These are phyloP conservation scores for Exocentrus adspersus DNA, from an alignment of 2,888 invertebrate species.

Conservation along the genomic window DNA sequence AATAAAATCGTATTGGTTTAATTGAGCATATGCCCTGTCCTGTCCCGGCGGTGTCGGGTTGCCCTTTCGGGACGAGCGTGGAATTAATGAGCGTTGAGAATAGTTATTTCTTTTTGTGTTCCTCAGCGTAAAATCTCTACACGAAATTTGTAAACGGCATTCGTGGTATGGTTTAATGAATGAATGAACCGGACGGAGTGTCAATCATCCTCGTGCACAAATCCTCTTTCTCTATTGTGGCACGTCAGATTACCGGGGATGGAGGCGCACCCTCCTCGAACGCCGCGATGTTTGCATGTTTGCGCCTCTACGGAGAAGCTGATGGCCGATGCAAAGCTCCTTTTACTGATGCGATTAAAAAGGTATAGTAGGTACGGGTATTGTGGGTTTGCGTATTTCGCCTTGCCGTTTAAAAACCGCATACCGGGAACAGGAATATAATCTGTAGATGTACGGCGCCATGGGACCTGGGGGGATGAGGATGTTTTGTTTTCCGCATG, in stretches of 20 bases:
- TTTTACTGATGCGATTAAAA: constrained; percentile 54
- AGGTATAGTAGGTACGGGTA: constrained; percentile 49
- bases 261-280: constrained; percentile 52
- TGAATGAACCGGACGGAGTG: constrained; percentile 44
- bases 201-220: constrained; percentile 59
- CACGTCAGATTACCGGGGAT: constrained; percentile 55
- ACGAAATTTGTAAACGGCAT: constrained; percentile 9
- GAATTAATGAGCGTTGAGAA: constrained; percentile 5
- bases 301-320: constrained; percentile 50
- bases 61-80: not conserved
- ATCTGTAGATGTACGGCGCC: constrained; percentile 5
- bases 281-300: constrained; percentile 50
- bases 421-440: constrained; percentile 11
- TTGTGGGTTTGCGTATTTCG: constrained; percentile 28
- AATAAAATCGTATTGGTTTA: constrained; percentile 31
- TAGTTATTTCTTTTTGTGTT: no score
- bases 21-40: constrained; percentile 25
- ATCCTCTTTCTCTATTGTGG: constrained; percentile 59
- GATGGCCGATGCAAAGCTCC: no score
- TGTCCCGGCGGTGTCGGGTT: constrained; percentile 21
- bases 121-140: no score
- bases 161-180: constrained; percentile 16
- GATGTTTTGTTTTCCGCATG: no score
- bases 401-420: constrained; percentile 3
- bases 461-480: not conserved